A percentile compares a stretch with the other conserved stretches of the same genome.
Evolutionary conservation across 2,888 invertebrate species (phyloP).

Genomic region (Blastobasis lacticolella): DNA sequence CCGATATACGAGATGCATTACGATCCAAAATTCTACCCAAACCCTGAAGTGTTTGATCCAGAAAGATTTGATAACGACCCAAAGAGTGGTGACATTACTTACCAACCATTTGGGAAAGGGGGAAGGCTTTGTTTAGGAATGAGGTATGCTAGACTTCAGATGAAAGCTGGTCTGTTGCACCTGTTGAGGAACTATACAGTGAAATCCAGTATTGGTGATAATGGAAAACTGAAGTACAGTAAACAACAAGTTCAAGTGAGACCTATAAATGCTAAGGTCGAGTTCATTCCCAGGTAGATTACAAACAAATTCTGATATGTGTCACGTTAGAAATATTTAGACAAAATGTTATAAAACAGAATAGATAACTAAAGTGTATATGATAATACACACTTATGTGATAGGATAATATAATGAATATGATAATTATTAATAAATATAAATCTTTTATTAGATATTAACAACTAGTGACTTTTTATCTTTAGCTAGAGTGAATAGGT

Average conservation of each 20-base stretch:
- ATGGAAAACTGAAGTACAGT: conserved; percentile 9
- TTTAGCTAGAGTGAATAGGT: no score
- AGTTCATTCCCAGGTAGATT: neutral
- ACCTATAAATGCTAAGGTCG: neutral
- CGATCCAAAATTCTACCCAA: conserved; percentile 49
- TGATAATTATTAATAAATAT: no score
- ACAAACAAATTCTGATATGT: no score
- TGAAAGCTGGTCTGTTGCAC: conserved; percentile 21
- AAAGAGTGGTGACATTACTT: conserved; percentile 31
- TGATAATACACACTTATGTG: no score
- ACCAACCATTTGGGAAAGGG: conserved; percentile 60
- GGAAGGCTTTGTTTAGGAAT: conserved; percentile 55
- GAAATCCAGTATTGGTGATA: conserved; percentile 6
- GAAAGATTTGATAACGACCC: conserved; percentile 38
- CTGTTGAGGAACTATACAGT: conserved; percentile 15
- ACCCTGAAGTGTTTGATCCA: conserved; percentile 60
- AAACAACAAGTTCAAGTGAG: neutral
- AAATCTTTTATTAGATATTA: no score
- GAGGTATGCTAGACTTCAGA: conserved; percentile 37
- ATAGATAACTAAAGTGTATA: no score
- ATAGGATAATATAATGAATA: no score
- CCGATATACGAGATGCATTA: conserved; percentile 48
- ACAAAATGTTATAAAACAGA: no score
- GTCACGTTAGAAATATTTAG: no score
- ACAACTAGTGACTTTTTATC: no score